Evolutionary conservation across 2,888 invertebrate genomes (phyloP), one percentile per base, ranked within the genome.

Genomic region (Ornithoptera priamus): DNA sequence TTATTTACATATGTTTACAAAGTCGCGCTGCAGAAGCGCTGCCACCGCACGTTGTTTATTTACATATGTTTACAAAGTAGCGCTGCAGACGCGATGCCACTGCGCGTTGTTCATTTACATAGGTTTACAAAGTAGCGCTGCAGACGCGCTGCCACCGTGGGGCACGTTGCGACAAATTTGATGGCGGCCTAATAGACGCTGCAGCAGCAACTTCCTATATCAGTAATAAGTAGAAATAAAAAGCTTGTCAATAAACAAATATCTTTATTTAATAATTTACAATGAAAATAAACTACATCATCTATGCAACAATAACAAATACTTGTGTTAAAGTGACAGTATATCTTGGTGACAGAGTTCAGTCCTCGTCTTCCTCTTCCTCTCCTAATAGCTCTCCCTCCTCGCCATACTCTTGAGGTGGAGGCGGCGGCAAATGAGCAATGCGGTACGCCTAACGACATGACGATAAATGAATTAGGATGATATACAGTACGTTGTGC

Each of bases 401-500:
- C 0, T 85, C 90, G 4, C 77, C 75, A 18, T 88, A 10, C 68
- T 82, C 84, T 0, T 85, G 85, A 0, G 87, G 87, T 0, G 90
- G 89, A 1, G 83, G 84, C 0, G 92, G 92, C n/a, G 93, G 94
- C 88, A 92, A 77, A 83, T 95, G 94, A 0, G 95, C 95, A 75
- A 95, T 94, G 65, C 95, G 93, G 87, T 95, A 96, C n/a, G 93
- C 94, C 89, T 92, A 77, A 61, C 56, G 58, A 46, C n/a, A 39
- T 30, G 22, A 24, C 3, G 39, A 10, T 39, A 39, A 30, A 30
- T 30, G 3, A 30, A 30, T 30, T 30, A 2, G 3, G 30, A 30
- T 30, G 30, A 30, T 30, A 30, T 30, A 30, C 30, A 4, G 4
- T 0, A 30, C 3, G 3, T 30, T 30, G 30, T 30, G 30, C 30